Evolutionary conservation across 92 coral and sea anemone genomes (phyloP).

Genomic region (Porites rus): DNA sequence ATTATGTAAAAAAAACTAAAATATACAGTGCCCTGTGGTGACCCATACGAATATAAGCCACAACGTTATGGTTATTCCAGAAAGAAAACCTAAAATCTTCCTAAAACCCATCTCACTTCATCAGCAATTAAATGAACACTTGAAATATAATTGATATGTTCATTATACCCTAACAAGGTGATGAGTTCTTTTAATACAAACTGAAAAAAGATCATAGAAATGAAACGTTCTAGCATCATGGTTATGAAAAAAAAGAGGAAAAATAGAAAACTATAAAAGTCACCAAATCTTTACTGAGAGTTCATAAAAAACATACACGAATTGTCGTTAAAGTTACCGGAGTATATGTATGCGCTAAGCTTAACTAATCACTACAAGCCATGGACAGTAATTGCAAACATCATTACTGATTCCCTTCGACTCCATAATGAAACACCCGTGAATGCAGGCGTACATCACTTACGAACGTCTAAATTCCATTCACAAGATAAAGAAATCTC

Average conservation of each 20-base stretch:
- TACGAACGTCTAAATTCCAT: neutral
- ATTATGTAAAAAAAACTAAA: neutral
- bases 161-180: slow-evolving; percentile 2
- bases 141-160: slow-evolving; percentile 18
- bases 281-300: neutral
- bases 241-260: neutral
- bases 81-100: neutral
- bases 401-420: neutral
- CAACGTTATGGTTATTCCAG: neutral
- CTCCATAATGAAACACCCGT: slow-evolving; percentile 3
- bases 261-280: neutral
- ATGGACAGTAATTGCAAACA: slow-evolving; percentile 16
- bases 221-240: neutral
- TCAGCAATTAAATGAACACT: neutral
- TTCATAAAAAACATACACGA: neutral
- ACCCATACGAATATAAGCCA: slow-evolving; percentile 8
- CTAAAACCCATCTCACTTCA: neutral
- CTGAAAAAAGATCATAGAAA: neutral
- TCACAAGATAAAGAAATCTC: too few species aligned
- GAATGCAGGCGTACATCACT: neutral
- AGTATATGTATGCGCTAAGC: neutral
- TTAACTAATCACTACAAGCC: too few species aligned
- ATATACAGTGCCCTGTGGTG: neutral
- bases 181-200: neutral
- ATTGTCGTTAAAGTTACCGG: neutral